A percentile compares a stretch with the other conserved stretches of the same genome.
Conservation (phyloP, 2,113 vertebrate genomes). For the Pipa parva region DNA sequence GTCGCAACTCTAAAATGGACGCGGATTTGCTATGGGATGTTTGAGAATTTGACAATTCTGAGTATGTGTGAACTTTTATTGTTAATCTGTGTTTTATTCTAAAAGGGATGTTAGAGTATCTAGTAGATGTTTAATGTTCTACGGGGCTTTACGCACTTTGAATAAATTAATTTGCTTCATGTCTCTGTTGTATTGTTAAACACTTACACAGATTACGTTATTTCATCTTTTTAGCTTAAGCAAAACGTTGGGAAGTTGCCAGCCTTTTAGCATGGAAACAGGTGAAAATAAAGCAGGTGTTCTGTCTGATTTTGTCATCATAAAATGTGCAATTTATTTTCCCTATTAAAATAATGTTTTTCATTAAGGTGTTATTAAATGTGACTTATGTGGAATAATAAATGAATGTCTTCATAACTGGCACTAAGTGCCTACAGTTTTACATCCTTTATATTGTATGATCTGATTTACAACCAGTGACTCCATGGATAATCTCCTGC, state of each 20-base stretch:
- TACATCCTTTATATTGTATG: background rate
- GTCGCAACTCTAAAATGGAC: no score
- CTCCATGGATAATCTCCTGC: background rate
- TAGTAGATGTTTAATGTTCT: background rate
- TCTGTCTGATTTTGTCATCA: background rate
- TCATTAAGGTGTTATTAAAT: slow-evolving; percentile 6
- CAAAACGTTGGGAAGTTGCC: slow-evolving; percentile 3
- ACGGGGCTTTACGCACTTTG: background rate
- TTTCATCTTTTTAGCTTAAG: background rate
- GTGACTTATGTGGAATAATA: slow-evolving; percentile 11
- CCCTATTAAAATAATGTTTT: slow-evolving; percentile 1
- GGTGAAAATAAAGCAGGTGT: slow-evolving; percentile 9
- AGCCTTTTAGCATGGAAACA: slow-evolving; percentile 3
- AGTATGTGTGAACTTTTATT: no score
- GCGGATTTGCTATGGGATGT: no score
- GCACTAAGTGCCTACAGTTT: background rate
- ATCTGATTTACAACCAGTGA: background rate
- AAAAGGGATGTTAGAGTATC: no score
- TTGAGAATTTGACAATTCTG: no score
- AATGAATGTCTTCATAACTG: background rate
- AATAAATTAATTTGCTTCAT: background rate
- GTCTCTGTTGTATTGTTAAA: background rate
- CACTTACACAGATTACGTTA: background rate
- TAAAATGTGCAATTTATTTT: slow-evolving; percentile 4
- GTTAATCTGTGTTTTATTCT: no score